Evolutionary conservation across 2,888 invertebrate genomes (phyloP).

Genomic region (Xestia sexstrigata): DNA sequence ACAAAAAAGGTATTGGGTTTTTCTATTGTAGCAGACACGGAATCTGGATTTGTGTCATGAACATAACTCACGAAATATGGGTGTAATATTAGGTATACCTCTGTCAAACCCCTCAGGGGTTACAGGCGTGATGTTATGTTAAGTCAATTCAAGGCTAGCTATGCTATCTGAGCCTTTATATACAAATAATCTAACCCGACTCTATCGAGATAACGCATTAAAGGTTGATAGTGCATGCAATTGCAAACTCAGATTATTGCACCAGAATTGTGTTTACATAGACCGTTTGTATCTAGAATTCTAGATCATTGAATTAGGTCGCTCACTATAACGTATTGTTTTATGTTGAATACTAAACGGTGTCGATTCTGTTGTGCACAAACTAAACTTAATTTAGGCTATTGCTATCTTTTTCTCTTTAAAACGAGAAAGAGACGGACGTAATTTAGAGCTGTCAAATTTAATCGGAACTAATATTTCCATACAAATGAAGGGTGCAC

Average conservation of each 20-base stretch:
- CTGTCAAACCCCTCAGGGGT: neutral
- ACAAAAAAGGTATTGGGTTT: neutral
- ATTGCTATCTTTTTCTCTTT: too few species aligned
- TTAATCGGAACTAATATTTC: too few species aligned
- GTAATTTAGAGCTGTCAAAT: too few species aligned
- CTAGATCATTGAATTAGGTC: constrained; percentile 31
- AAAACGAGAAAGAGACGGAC: too few species aligned
- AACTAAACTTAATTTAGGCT: too few species aligned
- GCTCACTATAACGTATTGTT: too few species aligned
- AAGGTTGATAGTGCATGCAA: constrained; percentile 18
- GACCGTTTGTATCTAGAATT: constrained; percentile 1
- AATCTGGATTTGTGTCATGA: neutral
- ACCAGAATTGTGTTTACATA: constrained; percentile 32
- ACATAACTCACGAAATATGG: neutral
- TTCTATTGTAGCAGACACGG: neutral
- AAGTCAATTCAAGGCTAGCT: constrained; percentile 29
- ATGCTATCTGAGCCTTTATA: neutral
- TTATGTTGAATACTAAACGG: neutral
- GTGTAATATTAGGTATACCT: neutral
- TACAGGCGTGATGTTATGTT: neutral
- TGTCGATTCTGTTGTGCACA: too few species aligned
- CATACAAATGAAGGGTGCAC: too few species aligned
- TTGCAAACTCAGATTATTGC: constrained; percentile 3
- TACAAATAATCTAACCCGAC: constrained; percentile 4
- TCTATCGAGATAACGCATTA: neutral